Evolutionary conservation across 2,797 vertebrate genomes (phyloP), one percentile per base, ranked within the genome.

Genomic region (Spondyliosoma cantharus): DNA sequence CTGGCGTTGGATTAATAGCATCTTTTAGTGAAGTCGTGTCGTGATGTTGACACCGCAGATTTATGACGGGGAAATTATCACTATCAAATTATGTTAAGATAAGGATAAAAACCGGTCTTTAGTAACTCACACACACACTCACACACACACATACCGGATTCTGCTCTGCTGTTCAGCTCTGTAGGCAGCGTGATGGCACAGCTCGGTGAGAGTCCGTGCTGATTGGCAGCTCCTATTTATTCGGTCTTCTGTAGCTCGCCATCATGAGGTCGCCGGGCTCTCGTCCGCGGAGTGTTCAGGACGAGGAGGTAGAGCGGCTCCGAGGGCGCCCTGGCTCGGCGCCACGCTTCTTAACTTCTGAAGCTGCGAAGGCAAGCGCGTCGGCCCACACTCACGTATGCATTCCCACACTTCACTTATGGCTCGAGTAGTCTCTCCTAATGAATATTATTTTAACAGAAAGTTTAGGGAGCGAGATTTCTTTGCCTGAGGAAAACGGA

Each of bases 171-270:
- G 63, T 78, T 62, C 74, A 80, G 62, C 74, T 73, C 68, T 76
- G 72, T 61, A 66, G 68, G 71, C 76, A 68, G 76, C 49, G 48
- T 37, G 59, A 65, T 59, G 19, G 69, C 61, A 70, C 67, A 83
- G 65, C 71, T 75, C 71, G 77, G 52, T 58, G 81, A 78, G 78
- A 86, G 72, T 72, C 54, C 69, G 67, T 53, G 69, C 46, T 93
- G 93, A 94, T 82, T 93, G 93, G 92, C 92, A 92, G 88, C 66
- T 86, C 85, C 79, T 84, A 82, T 90, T 87, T 86, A 88, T 90
- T 88, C 86, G 78, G 64, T 78, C 45, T 59, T 66, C 63, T 80
- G 53, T 65, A 82, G 57, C 80, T 81, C 56, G 71, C 76, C 70
- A 71, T 82, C 50, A 78, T 54, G 72, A 77, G 75, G 89, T 81